These are phyloP conservation scores for Heteromurus nitidus DNA, from an alignment of 2,888 invertebrate genomes.

Conservation along the genomic window DNA sequence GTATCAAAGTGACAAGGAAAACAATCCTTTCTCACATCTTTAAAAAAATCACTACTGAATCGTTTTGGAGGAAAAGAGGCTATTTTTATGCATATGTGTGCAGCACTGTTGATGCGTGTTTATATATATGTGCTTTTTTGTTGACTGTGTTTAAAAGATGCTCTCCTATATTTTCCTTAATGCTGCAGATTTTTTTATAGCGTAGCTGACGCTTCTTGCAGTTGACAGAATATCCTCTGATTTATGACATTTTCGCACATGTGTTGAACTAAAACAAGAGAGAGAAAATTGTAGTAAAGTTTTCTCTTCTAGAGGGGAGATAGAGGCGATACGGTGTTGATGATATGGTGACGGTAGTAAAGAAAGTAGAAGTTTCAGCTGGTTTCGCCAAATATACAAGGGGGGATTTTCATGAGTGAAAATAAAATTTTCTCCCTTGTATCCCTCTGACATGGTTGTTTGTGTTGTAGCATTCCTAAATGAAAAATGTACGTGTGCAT, in stretches of 20 bases:
- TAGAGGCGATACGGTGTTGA: background rate
- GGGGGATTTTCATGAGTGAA: background rate
- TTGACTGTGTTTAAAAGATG: background rate
- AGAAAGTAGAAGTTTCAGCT: background rate
- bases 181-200: background rate
- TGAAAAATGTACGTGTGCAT: conserved; percentile 7
- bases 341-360: conserved; percentile 4
- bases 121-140: background rate
- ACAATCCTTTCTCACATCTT: too few relatives aligned
- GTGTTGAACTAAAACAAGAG: conserved; percentile 13
- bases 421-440: too few relatives aligned
- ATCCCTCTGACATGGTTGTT: background rate
- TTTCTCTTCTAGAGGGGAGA: conserved; percentile 1
- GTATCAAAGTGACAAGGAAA: too few relatives aligned
- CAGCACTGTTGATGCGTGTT: background rate
- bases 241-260: conserved; percentile 41
- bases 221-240: conserved; percentile 16
- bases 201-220: conserved; percentile 13
- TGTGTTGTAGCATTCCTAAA: background rate
- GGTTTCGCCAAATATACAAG: background rate
- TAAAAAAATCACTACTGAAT: too few relatives aligned
- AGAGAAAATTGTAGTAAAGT: background rate
- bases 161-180: background rate
- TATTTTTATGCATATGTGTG: background rate
- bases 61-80: too few relatives aligned